These are phyloP conservation scores for Brachionus angularis DNA, from an alignment of 1,140 invertebrate genomes.

Conservation along the genomic window DNA sequence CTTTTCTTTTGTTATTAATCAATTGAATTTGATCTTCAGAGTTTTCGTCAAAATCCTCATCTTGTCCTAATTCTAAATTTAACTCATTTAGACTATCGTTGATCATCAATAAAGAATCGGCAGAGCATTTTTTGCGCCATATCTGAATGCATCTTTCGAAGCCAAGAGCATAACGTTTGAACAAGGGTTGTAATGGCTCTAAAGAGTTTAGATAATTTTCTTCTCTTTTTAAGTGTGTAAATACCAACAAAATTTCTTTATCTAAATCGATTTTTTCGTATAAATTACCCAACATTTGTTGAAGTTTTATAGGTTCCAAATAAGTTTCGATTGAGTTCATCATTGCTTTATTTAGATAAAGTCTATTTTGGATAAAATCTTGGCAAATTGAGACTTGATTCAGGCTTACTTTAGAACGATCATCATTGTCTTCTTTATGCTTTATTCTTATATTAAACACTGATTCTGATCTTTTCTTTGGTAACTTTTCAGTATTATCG, in stretches of 20 bases:
- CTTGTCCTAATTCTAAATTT: background rate
- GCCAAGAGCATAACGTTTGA: slow-evolving; percentile 27
- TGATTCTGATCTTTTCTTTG: background rate
- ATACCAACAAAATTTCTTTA: slow-evolving; percentile 40
- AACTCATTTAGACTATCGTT: slow-evolving; percentile 11
- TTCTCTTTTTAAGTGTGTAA: slow-evolving; percentile 34
- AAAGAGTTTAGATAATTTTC: slow-evolving; percentile 17
- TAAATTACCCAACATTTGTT: slow-evolving; percentile 29
- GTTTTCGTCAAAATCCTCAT: background rate
- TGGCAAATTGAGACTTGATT: slow-evolving; percentile 11
- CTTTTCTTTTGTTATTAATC: background rate
- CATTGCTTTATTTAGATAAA: slow-evolving; percentile 34
- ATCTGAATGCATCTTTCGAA: slow-evolving; percentile 41
- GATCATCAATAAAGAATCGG: slow-evolving; percentile 21
- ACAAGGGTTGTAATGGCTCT: slow-evolving; percentile 36
- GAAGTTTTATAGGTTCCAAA: background rate
- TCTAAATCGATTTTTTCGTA: slow-evolving; percentile 27
- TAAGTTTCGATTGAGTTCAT: slow-evolving; percentile 34
- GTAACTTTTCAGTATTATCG: background rate
- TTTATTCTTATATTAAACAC: background rate
- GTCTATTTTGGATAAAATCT: slow-evolving; percentile 38
- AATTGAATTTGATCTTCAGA: background rate
- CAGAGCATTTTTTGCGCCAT: slow-evolving; percentile 40
- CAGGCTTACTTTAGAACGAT: background rate
- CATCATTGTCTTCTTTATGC: background rate